Evolutionary conservation across 2,888 invertebrate species (phyloP), one percentile per base, ranked within the genome.

Genomic region (Bhutanitis thaidina): DNA sequence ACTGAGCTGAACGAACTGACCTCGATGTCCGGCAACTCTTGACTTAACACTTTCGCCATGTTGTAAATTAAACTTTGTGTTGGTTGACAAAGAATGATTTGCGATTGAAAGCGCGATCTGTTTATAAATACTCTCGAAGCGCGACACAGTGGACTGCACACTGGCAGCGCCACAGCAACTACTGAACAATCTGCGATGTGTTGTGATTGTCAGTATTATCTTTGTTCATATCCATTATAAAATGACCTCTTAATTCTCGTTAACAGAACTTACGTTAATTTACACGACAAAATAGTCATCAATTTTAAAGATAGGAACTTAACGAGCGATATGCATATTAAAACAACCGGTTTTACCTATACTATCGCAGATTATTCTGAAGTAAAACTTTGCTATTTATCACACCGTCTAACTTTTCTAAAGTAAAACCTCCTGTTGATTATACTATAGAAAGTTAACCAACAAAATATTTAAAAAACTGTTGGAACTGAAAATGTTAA

Each of bases 1-100:
- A 15, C 2, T n/a, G 34, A 43, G 2, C 5, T 34, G 29, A 41
- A 40, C 1, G 36, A 27, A 43, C 90, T 89, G 80, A 95, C 96
- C 92, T 96, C 96, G 67, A 96, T 96, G 77, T 96, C 96, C 1
- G 94, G 94, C 54, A 94, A 70, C 71, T 96, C 95, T 67, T 91
- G 93, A 76, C 94, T 95, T 43, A 94, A 59, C 54, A 78, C 78
- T 64, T 90, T 90, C 47, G 91, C 75, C 90, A 90, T 89, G 46
- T 59, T 77, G 57, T 12, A 58, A 64, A 62, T 57, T 52, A 35
- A 59, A 54, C 48, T 44, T 34, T 39, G 36, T 48, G 29, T 49
- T 40, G n/a, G 38, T 37, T 14, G 15, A 36, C 7, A 10, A 43
- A 27, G 48, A 44, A 49, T 49, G 32, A 14, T 38, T 46, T 35